A percentile compares a stretch with the other conserved stretches of the same genome.
These are phyloP conservation scores for Phoeniculus purpureus DNA, from an alignment of 2,797 vertebrate species.

Conservation along the genomic window DNA sequence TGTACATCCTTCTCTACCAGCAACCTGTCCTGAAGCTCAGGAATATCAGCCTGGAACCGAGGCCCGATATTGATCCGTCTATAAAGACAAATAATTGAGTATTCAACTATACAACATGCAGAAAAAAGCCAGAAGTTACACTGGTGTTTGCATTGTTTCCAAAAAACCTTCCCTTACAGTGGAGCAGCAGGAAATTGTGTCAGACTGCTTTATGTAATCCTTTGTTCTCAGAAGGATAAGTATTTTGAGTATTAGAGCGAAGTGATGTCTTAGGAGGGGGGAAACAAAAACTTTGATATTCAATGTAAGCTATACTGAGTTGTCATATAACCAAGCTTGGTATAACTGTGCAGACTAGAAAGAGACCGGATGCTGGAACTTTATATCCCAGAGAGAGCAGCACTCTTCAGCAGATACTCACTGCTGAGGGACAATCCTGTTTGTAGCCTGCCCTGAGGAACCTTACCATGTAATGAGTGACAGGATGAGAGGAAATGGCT, in stretches of 20 bases:
- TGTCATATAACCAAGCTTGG: background rate
- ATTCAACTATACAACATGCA: background rate
- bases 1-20: slow-evolving; percentile 78
- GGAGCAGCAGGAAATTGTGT: slow-evolving; percentile 34
- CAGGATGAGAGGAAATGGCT: too few species aligned
- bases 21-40: slow-evolving; percentile 76
- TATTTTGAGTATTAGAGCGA: slow-evolving; percentile 10
- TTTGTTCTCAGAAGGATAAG: background rate
- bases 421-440: background rate
- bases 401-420: background rate
- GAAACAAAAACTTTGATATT: background rate
- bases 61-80: slow-evolving; percentile 90
- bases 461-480: background rate
- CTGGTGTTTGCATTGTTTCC: background rate
- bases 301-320: background rate
- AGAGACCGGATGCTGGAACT: background rate
- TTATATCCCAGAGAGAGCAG: background rate
- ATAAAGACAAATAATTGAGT: slow-evolving; percentile 44
- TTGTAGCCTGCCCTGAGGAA: background rate
- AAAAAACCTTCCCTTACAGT: background rate
- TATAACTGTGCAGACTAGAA: background rate
- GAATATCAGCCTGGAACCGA: slow-evolving; percentile 90
- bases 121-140: background rate
- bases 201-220: slow-evolving; percentile 14
- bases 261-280: background rate